Percentiles rank a stretch among this genome's conserved stretches.
Evolutionary conservation across 2,888 invertebrate species (phyloP).

Genomic region (Sympetrum striolatum): DNA sequence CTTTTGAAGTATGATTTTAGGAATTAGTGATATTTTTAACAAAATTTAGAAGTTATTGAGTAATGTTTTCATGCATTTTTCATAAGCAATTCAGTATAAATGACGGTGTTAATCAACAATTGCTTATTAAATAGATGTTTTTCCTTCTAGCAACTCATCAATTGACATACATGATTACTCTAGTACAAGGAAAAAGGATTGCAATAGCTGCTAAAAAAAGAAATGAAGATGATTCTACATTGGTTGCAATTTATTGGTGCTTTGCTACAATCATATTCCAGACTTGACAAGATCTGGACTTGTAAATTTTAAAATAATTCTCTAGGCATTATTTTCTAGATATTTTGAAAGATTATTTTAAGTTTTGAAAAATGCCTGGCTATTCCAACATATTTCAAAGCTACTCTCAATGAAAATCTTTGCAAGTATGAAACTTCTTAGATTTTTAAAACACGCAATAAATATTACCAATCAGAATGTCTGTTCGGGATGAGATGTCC

Average conservation of each 20-base stretch:
- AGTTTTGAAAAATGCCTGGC: neutral
- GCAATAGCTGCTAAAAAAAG: neutral
- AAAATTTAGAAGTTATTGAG: too few species aligned
- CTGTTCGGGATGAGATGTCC: constrained; percentile 45
- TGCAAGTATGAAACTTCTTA: constrained; percentile 18
- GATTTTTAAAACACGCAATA: neutral
- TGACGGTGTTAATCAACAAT: neutral
- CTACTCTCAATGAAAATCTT: neutral
- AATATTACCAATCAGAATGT: neutral
- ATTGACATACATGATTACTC: constrained; percentile 12
- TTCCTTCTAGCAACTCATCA: constrained; percentile 6
- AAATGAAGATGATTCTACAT: neutral
- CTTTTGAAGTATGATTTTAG: too few species aligned
- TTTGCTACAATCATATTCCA: too few species aligned
- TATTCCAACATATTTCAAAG: neutral
- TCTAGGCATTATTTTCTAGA: neutral
- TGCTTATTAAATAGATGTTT: neutral
- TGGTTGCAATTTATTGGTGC: neutral
- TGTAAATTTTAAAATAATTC: neutral
- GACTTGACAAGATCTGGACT: neutral
- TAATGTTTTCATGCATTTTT: too few species aligned
- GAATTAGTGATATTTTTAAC: too few species aligned
- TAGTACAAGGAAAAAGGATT: neutral
- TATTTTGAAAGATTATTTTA: neutral
- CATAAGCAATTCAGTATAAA: too few species aligned